phyloP scores from a whole-genome alignment of 64 coral and sea anemone genomes.

The Trachythela sp. region DNA sequence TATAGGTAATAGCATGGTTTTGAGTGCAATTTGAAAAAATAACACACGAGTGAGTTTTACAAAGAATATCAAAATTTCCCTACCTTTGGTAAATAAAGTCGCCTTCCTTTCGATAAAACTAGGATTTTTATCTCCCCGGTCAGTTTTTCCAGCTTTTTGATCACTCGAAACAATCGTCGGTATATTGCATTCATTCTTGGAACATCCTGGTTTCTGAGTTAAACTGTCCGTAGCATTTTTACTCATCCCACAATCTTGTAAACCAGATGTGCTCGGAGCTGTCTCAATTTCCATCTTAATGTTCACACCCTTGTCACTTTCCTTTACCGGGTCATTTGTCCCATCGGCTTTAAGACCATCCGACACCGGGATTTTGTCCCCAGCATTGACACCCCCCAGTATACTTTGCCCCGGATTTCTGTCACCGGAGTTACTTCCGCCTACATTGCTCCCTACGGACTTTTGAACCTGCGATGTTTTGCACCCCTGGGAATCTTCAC shows the following conservation, averaged over 20 bases:
- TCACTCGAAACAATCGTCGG: neutral
- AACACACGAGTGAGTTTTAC: too few species aligned
- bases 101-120: neutral
- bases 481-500: neutral
- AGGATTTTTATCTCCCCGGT: neutral
- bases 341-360: neutral
- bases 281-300: neutral
- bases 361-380: neutral
- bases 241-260: neutral
- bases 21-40: too few species aligned
- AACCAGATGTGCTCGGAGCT: neutral
- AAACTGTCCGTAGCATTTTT: too few species aligned
- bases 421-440: neutral
- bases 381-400: neutral
- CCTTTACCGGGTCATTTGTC: neutral
- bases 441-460: too few species aligned
- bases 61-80: neutral
- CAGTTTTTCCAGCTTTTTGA: neutral
- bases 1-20: too few species aligned
- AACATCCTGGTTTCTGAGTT: neutral
- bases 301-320: neutral
- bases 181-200: neutral
- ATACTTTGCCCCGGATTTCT: neutral
- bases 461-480: neutral
- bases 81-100: neutral